phyloP scores from a whole-genome alignment of 2,888 invertebrate species.

The Parelbella ahira region DNA sequence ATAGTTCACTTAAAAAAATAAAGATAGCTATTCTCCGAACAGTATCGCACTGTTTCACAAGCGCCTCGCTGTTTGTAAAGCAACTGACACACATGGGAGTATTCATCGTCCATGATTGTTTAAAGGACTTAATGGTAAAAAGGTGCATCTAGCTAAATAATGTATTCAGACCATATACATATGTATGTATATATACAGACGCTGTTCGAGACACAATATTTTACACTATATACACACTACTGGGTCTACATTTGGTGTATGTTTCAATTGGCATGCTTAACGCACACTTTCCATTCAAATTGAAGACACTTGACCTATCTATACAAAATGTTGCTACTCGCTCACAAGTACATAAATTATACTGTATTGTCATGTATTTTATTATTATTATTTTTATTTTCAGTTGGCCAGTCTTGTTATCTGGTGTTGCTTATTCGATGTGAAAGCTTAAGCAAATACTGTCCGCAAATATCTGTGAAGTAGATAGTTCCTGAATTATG shows the following conservation, averaged over 20 bases:
- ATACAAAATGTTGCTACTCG: slow-evolving; percentile 28
- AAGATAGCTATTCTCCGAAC: too few species aligned
- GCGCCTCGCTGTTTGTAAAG: too few species aligned
- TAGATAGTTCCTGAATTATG: slow-evolving; percentile 14
- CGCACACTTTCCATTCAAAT: slow-evolving; percentile 29
- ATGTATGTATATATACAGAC: slow-evolving; percentile 1
- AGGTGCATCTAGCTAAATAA: slow-evolving; percentile 1
- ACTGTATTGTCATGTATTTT: slow-evolving; percentile 15
- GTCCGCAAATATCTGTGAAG: slow-evolving; percentile 10
- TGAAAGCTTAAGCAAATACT: slow-evolving; percentile 17
- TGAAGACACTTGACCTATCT: too few species aligned
- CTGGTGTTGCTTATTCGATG: slow-evolving; percentile 21
- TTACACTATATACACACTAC: slow-evolving; percentile 52
- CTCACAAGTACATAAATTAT: slow-evolving; percentile 30
- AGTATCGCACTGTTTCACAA: too few species aligned
- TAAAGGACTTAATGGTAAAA: background rate
- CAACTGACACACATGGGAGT: too few species aligned
- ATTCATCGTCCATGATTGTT: too few species aligned
- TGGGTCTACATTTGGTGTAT: slow-evolving; percentile 60
- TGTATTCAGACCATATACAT: background rate
- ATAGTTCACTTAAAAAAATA: too few species aligned
- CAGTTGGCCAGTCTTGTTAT: slow-evolving; percentile 16
- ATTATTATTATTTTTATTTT: slow-evolving; percentile 21
- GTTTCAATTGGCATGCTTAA: slow-evolving; percentile 47
- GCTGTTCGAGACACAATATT: slow-evolving; percentile 6